Percentiles rank a stretch among this genome's conserved stretches.
Conservation (phyloP, 2,113 vertebrate genomes). For the Pelmatolapia mariae region DNA sequence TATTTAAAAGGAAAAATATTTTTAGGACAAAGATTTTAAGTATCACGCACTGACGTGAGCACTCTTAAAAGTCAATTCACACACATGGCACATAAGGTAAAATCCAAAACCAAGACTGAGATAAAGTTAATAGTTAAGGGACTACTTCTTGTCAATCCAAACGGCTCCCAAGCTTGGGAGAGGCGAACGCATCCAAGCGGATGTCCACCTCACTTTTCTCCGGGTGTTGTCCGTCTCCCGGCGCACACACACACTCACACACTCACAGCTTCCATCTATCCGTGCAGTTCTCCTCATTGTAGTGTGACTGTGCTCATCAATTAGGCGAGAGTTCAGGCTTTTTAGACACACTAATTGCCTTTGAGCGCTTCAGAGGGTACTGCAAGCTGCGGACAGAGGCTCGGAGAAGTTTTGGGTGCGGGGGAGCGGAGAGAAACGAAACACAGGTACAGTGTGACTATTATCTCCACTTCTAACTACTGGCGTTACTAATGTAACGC, state of each 20-base stretch:
- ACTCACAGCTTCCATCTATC: slow-evolving; percentile 30
- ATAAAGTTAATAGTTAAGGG: slow-evolving; percentile 9
- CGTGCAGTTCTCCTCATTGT: slow-evolving; percentile 54
- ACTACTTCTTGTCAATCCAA: slow-evolving; percentile 57
- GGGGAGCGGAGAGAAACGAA: not conserved
- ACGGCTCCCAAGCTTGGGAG: slow-evolving; percentile 28
- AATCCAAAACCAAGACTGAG: not conserved
- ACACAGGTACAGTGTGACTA: slow-evolving; percentile 55
- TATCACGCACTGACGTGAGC: accelerated
- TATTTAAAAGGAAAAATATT: not conserved
- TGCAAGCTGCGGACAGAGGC: not conserved
- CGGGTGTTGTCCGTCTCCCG: slow-evolving; percentile 61
- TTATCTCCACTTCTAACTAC: slow-evolving; percentile 58
- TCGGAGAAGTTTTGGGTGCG: slow-evolving; percentile 36
- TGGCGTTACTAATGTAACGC: slow-evolving; percentile 63
- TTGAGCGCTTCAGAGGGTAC: not conserved
- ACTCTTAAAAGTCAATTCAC: not conserved
- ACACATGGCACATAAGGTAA: not conserved
- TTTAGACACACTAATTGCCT: not conserved
- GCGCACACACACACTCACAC: slow-evolving; percentile 3
- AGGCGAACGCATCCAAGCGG: slow-evolving; percentile 50
- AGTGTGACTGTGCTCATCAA: slow-evolving; percentile 36
- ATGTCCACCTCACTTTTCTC: slow-evolving; percentile 49
- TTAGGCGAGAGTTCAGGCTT: slow-evolving; percentile 36
- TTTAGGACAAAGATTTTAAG: not conserved